Base-by-base conservation (phyloP, 2,797 vertebrate genomes). In the Coilia nasus region DNA sequence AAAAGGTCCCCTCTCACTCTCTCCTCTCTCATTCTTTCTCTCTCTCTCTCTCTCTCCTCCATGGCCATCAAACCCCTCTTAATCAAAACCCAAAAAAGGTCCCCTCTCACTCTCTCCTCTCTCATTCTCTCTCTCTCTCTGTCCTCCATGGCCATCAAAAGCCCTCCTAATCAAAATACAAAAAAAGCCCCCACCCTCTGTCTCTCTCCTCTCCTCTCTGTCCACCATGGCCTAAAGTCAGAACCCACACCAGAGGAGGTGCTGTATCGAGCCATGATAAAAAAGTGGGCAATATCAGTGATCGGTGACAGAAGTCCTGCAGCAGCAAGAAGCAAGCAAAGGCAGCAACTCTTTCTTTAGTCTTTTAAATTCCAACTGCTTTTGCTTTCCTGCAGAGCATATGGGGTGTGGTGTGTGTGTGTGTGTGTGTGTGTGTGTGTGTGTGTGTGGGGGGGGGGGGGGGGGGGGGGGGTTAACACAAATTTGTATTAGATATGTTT, bases 61-160 rank as follows among this genome's bases (percentile, higher is more conserved):
- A n/a, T n/a, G n/a, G n/a, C 64, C 64, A 71, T 71, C 64, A 71
- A 71, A 71, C 25, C 64, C 11, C 14, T 71, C 64, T 25, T 71
- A 71, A 71, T 71, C 64, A 71, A 71, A 71, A 71, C 28, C 25
- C 64, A 71, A 71, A 71, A 67, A 71, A 31, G 25, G 23, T 11
- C n/a, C 62, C n/a, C 62, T 3, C n/a, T 23, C 62, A 7, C 62
- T 23, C 4, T 23, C 60, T 23, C 60, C 46, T 47, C 46, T 47
- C 46, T 23, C 86, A 78, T 87, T 88, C 83, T 83, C 62, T 83
- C 64, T 87, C 83, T 83, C 64, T 86, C 84, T 87, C 67, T 28
- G 23, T 81, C 75, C n/a, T n/a, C n/a, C n/a, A n/a, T n/a, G n/a
- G n/a, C 64, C 64, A 71, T 71, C 64, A 71, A 71, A 71, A 10